Percentiles rank a stretch among this genome's conserved stretches.
Evolutionary conservation across 2,888 invertebrate species (phyloP).

Genomic region (Dryobotodes eremita): DNA sequence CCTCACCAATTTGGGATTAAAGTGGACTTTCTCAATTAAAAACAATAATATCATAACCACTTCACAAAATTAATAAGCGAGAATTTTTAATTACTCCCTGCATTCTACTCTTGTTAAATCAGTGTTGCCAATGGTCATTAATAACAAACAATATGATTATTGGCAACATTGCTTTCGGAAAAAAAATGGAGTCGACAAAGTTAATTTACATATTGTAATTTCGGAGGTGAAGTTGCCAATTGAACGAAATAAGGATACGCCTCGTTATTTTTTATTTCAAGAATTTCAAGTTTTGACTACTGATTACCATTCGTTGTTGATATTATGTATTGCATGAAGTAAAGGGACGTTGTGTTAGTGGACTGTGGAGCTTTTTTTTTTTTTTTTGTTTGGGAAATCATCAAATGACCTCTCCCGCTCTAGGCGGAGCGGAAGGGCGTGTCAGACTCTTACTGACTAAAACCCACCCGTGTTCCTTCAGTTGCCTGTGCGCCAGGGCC

Average conservation of each 20-base stretch:
- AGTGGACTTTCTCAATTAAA: conserved; percentile 6
- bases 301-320: conserved; percentile 11
- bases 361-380: too few relatives aligned
- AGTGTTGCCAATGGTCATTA: conserved; percentile 50
- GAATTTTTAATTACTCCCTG: conserved; percentile 9
- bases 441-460: too few relatives aligned
- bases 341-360: not conserved
- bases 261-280: conserved; percentile 49
- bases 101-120: conserved; percentile 9
- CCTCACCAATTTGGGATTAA: not conserved
- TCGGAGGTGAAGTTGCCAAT: conserved; percentile 34
- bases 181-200: conserved; percentile 26
- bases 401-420: too few relatives aligned
- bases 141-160: conserved; percentile 54
- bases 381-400: too few relatives aligned
- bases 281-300: conserved; percentile 7
- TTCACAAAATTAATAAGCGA: conserved; percentile 18
- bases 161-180: conserved; percentile 28
- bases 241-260: conserved; percentile 37
- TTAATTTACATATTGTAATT: conserved; percentile 56
- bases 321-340: conserved; percentile 9
- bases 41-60: not conserved
- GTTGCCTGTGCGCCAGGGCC: too few relatives aligned
- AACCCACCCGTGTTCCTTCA: too few relatives aligned
- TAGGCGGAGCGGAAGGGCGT: too few relatives aligned